phyloP scores from a whole-genome alignment of 2,113 vertebrate genomes.

The Vulpes ferrilata region DNA sequence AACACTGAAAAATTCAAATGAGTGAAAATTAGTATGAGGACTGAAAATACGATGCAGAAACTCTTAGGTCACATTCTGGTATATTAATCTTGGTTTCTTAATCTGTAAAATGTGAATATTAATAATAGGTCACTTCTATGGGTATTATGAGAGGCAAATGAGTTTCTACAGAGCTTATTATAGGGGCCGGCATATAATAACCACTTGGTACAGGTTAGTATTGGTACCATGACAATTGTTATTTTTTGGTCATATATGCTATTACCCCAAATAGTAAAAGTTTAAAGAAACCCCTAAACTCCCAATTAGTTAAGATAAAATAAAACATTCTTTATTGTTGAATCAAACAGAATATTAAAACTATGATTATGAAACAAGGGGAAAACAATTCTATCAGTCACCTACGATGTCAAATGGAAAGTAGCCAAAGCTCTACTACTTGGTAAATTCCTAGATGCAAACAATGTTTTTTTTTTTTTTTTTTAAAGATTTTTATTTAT shows the following conservation, averaged over 20 bases:
- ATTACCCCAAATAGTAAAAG: background rate
- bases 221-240: background rate
- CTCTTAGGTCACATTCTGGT: background rate
- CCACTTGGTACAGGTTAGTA: background rate
- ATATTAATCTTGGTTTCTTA: background rate
- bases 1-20: background rate
- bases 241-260: background rate
- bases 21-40: background rate
- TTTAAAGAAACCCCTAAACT: background rate
- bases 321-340: background rate
- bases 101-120: background rate
- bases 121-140: background rate
- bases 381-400: background rate
- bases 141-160: background rate
- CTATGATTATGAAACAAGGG: background rate
- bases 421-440: background rate
- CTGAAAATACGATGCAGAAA: background rate
- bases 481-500: too few relatives aligned
- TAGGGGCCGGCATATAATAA: background rate
- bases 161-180: background rate
- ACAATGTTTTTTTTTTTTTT: background rate
- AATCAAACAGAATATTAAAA: background rate
- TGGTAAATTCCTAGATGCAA: constrained; percentile 18
- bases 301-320: background rate
- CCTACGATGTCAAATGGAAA: background rate